These are phyloP conservation scores for Microdon myrmicae DNA, from an alignment of 2,888 invertebrate species.

Conservation along the genomic window DNA sequence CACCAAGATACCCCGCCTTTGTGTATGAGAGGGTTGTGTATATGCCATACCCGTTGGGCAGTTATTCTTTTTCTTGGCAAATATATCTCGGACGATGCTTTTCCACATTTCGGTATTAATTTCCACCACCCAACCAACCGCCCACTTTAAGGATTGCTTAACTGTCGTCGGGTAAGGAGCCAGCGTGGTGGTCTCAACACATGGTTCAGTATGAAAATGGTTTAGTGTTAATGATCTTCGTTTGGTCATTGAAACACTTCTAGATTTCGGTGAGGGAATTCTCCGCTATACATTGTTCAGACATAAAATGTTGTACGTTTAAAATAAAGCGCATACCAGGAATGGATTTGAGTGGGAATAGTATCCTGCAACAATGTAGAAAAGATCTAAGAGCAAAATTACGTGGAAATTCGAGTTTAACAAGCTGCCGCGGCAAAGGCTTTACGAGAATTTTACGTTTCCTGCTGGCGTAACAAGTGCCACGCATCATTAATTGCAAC, in stretches of 20 bases:
- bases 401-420: conserved; percentile 22
- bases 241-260: conserved; percentile 29
- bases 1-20: conserved; percentile 16
- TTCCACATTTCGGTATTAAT: conserved; percentile 51
- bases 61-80: conserved; percentile 51
- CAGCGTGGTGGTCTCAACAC: conserved; percentile 46
- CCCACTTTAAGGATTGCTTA: conserved; percentile 3
- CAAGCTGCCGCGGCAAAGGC: conserved; percentile 25
- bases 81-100: conserved; percentile 48
- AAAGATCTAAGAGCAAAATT: conserved; percentile 6
- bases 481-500: conserved; percentile 33
- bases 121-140: conserved; percentile 7
- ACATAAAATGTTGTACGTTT: conserved; percentile 32
- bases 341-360: conserved; percentile 16
- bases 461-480: conserved; percentile 25
- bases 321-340: conserved; percentile 30
- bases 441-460: conserved; percentile 40
- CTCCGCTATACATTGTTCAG: conserved; percentile 25
- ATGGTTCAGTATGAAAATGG: conserved; percentile 50
- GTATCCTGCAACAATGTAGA: conserved; percentile 14
- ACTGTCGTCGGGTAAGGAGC: neutral
- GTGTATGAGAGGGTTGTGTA: too few species aligned
- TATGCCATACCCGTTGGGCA: conserved; percentile 24
- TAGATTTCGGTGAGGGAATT: neutral
- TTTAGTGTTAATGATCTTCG: conserved; percentile 51